Evolutionary conservation across 1,140 invertebrate species (phyloP), one percentile per base, ranked within the genome.

Genomic region (Drosophila elegans): DNA sequence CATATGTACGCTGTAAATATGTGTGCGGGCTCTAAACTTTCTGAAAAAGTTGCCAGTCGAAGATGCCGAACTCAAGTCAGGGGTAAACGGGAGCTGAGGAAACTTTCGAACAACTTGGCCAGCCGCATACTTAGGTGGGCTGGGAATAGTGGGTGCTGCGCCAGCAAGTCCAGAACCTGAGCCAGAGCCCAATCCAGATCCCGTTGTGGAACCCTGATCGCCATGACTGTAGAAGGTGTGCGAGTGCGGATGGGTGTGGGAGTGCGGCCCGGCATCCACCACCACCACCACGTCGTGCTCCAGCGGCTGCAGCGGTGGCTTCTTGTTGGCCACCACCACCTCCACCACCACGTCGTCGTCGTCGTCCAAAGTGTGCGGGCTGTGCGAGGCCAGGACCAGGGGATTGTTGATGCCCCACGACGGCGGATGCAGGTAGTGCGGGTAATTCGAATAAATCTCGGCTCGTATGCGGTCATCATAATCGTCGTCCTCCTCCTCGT

Each of bases 361-460:
- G 9, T 68, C 90, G 36, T 91, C 90, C 49, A 86, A 74, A 2
- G 90, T 91, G 44, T 91, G 86, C 3, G 90, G 90, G 64, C 90
- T 91, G 44, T 91, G 90, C 13, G 90, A 91, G 57, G 90, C 90
- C n/a, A 91, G 75, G 27, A 91, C 90, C 53, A 91, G 27, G 9
- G 90, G 90, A 74, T 91, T 91, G 77, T 91, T 91, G 12, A 91
- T 84, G 29, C 90, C 90, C 90, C 90, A 91, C 49, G 90, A 91
- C 11, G 90, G 90, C 32, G 90, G 90, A 68, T 91, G 90, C 51
- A 91, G 63, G 74, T 91, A 91, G 75, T 91, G 90, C 51, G 90
- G 90, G 71, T 91, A 91, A 73, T 90, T 91, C 56, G 90, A 91
- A 86, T 91, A 91, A 71, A 91, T 91, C 85, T 91, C 90, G 25